Evolutionary conservation across 2,113 vertebrate genomes (phyloP).

Genomic region (Trematocara marginatum): DNA sequence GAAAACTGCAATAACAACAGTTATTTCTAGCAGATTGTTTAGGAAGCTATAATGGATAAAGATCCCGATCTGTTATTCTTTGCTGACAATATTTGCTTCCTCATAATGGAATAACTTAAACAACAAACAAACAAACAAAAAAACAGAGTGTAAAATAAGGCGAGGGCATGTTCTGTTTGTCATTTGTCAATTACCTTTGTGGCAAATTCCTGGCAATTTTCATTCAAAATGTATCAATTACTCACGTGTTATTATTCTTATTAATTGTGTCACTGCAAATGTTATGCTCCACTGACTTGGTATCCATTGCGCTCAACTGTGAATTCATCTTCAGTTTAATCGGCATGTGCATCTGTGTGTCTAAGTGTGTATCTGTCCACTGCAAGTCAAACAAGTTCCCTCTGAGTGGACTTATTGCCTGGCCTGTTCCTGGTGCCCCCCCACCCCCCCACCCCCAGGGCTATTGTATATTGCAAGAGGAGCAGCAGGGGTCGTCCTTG

Average conservation of each 20-base stretch:
- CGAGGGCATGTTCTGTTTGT: conserved; percentile 54
- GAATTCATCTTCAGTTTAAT: conserved; percentile 27
- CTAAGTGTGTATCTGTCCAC: conserved; percentile 30
- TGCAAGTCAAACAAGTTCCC: conserved; percentile 11
- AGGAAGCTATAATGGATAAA: background rate
- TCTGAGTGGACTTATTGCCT: background rate
- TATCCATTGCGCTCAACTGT: conserved; percentile 49
- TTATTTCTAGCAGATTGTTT: background rate
- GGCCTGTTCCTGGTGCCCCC: background rate
- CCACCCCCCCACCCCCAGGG: conserved; percentile 9
- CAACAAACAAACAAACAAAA: background rate
- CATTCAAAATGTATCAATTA: conserved; percentile 37
- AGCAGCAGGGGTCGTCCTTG: conserved; percentile 98
- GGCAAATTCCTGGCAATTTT: conserved; percentile 42
- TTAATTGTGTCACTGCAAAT: conserved; percentile 41
- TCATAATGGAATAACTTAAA: background rate
- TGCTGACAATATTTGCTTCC: background rate
- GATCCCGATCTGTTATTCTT: conserved; percentile 6
- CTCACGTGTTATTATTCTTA: conserved; percentile 41
- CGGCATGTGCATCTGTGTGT: conserved; percentile 38
- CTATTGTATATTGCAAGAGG: conserved; percentile 99
- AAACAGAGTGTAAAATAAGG: conserved; percentile 58
- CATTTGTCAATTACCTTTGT: conserved; percentile 52
- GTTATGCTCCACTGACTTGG: conserved; percentile 52
- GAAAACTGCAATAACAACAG: background rate